These are phyloP conservation scores for Eleginops maclovinus DNA, from an alignment of 2,113 vertebrate genomes.

Conservation along the genomic window DNA sequence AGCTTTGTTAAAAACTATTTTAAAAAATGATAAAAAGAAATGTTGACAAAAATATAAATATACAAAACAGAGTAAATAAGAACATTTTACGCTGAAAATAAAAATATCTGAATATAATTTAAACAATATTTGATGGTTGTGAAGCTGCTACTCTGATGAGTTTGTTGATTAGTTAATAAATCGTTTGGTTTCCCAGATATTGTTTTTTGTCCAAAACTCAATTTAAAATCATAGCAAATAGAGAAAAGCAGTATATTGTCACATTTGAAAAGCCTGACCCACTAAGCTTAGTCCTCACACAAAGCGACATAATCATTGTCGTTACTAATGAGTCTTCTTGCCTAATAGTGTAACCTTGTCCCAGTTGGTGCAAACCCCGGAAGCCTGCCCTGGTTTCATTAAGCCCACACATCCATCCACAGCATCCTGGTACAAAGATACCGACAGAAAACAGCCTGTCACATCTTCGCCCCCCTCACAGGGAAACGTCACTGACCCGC, in stretches of 20 bases:
- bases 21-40: no score
- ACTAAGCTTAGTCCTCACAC: neutral
- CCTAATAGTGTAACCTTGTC: slow-evolving; percentile 53
- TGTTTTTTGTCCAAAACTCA: neutral
- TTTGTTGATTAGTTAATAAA: neutral
- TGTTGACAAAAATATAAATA: no score
- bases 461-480: neutral
- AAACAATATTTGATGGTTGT: neutral
- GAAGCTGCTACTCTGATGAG: neutral
- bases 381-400: slow-evolving; percentile 49
- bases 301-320: neutral
- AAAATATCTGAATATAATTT: no score
- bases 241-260: neutral
- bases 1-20: no score
- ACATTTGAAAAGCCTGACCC: neutral
- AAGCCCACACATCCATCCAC: slow-evolving; percentile 49
- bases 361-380: slow-evolving; percentile 50
- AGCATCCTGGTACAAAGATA: slow-evolving; percentile 34
- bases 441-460: slow-evolving; percentile 36
- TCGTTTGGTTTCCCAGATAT: neutral
- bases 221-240: neutral
- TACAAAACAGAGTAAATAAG: no score
- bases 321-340: slow-evolving; percentile 11
- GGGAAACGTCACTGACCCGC: slow-evolving; percentile 17
- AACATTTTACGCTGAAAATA: no score